Evolutionary conservation across 1,140 invertebrate genomes (phyloP), one percentile per base, ranked within the genome.

Genomic region (Atta texana): DNA sequence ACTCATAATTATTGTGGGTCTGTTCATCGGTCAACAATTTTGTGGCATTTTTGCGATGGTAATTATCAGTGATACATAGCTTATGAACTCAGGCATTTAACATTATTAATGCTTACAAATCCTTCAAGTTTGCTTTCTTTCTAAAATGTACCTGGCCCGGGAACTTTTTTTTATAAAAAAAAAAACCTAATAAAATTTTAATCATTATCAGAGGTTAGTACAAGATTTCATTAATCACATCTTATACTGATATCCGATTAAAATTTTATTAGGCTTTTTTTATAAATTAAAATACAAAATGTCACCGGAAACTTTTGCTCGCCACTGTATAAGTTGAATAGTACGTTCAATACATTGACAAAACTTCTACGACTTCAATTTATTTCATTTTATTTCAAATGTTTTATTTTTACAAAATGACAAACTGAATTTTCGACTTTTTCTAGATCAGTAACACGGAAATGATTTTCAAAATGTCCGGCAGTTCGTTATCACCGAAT

Each of bases 381-480:
- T 34, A 57, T 21, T 14, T 34, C 39, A 44, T 44, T 55, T 8
- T 76, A 44, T 61, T n/a, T 21, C n/a, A 10, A 61, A 61, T 24
- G 24, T 0, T 1, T 24, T 34, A 68, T 81, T 69, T 18, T 24
- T 78, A 21, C 10, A 71, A 81, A 57, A 75, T 31, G 18, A 39
- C 34, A 21, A 44, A 44, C 8, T 49, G 12, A 53, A 7, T 85
- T 71, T 84, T 39, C 63, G 88, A 92, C 28, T 44, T 53, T 55
- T 76, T 49, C 1, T 21, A 95, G 94, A 51, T 94, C 72, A 94
- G 89, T 66, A 97, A 97, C 85, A 95, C 96, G 0, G 95, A 96
- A n/a, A 94, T 93, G 24, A 97, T 97, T 69, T 97, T 97, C 89
- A 87, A 95, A 82, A 95, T 93, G 28, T 92, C 95, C 0, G 95